Base-by-base conservation (phyloP, 2,888 invertebrate genomes). In the Keiferia lycopersicella region DNA sequence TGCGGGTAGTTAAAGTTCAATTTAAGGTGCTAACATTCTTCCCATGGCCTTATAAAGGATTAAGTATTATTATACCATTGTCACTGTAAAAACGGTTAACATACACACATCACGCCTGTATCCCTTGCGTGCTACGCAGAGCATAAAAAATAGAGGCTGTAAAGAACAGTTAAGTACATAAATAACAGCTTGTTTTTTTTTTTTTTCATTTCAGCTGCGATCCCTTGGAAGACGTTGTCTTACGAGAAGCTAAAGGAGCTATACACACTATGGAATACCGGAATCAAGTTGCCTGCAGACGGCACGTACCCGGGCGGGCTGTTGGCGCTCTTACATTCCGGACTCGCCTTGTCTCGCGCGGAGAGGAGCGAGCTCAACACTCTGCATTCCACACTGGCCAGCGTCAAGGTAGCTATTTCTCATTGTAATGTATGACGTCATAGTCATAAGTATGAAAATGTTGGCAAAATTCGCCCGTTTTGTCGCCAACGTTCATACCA, bases 231-330 rank as follows among this genome's bases (percentile, higher is more conserved):
- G 68, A 72, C 74, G 7, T 67, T 85, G 0, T 75, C 80, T 0
- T 90, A 91, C 69, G 80, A 81, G 0, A 81, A 86, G 65, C 74
- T 92, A 0, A 84, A 83, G 63, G 83, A 89, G 65, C 80, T 83
- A 8, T 91, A 92, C 72, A 76, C 78, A 1, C 64, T 83, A 0
- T 88, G 86, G 86, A 81, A 82, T 60, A 77, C 81, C 0, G 87
- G 89, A 0, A 68, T 91, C 4, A 64, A 68, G 0, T 61, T 91
- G 58, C 85, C 87, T 0, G 74, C 77, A 39, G 87, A 91, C 62
- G 91, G 90, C 8, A 84, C 86, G 0, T 91, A 91, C 67, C 92
- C 92, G 0, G 91, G 89, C 18, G 69, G 82, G 18, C 67, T 92
- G 59, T 77, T 91, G 14, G 77, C 86, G 0, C 65, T 89, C 50